Evolutionary conservation across 2,797 vertebrate genomes (phyloP), one percentile per base, ranked within the genome.

Genomic region (Pagetopsis macropterus): DNA sequence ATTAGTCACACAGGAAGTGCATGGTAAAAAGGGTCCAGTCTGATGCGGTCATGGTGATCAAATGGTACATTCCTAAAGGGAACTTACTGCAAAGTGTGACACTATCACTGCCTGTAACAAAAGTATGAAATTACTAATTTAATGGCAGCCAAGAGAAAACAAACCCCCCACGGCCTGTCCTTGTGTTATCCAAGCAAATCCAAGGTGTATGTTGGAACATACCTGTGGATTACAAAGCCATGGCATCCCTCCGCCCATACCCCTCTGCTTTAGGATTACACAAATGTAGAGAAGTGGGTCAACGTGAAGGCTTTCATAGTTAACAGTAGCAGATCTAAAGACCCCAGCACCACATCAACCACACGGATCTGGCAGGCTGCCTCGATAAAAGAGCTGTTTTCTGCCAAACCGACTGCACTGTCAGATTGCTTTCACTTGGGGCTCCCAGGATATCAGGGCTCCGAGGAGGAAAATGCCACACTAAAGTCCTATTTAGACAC

Each of bases 241-340:
- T 89, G 85, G 82, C 88, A 86, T 46, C 54, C 51, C 59, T 52
- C 27, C 57, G 44, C 21, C 51, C 58, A 15, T 46, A 65, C 21
- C 8, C 44, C 70, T 83, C 71, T 78, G 70, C 74, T 79, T 84
- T 31, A 83, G 56, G 65, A 90, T 90, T 88, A 86, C 89, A 92
- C 89, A 86, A 88, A 90, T 82, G 82, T 82, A 83, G 74, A 90
- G 87, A 92, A 91, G 88, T 90, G 85, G 92, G 89, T 92, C 89
- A 88, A 89, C 51, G 64, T 58, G 65, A 84, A 89, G 73, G 77
- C 44, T 17, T 84, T 74, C 81, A 72, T 76, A 82, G 75, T 86
- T 81, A 90, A 88, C 87, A 86, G 87, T 76, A 87, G 83, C 80
- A 68, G 79, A 82, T 79, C 85, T 79, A 73, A 77, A 86, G 87